Percentiles rank a stretch among this genome's conserved stretches.
phyloP scores from a whole-genome alignment of 2,797 vertebrate genomes.

The Oreochromis grahami region DNA sequence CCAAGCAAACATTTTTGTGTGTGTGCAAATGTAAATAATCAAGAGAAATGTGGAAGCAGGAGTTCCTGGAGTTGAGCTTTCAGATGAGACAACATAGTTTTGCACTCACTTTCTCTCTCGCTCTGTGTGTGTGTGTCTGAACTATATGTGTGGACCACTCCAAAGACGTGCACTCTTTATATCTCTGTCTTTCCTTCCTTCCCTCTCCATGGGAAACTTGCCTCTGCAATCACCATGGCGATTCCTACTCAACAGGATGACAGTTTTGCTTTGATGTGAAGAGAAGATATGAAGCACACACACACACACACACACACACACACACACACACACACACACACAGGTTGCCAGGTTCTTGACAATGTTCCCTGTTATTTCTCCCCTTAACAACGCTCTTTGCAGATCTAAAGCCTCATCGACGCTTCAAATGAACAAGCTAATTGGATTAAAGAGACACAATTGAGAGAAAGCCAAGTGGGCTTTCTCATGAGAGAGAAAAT shows the following conservation, averaged over 20 bases:
- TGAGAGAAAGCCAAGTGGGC: constrained; percentile 3
- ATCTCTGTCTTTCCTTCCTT: background rate
- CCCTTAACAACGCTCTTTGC: background rate
- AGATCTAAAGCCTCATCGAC: constrained; percentile 3
- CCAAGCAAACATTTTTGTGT: background rate
- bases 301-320: background rate
- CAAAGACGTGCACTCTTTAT: background rate
- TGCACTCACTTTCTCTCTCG: constrained; percentile 24
- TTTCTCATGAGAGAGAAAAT: background rate
- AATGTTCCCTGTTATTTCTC: background rate
- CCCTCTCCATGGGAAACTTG: background rate
- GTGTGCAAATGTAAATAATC: background rate
- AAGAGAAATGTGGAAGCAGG: background rate
- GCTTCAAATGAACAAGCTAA: constrained; percentile 23
- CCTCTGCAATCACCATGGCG: constrained; percentile 9
- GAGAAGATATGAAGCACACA: background rate
- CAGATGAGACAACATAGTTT: constrained; percentile 33
- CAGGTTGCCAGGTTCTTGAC: constrained; percentile 16
- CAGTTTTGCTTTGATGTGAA: background rate
- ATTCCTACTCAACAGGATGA: constrained; percentile 2
- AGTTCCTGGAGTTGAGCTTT: background rate
- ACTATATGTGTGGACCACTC: background rate
- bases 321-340: background rate
- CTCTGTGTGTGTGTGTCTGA: background rate
- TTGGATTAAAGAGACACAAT: constrained; percentile 15